Evolutionary conservation across 2,113 vertebrate species (phyloP).

Genomic region (Amphiprion ocellaris): DNA sequence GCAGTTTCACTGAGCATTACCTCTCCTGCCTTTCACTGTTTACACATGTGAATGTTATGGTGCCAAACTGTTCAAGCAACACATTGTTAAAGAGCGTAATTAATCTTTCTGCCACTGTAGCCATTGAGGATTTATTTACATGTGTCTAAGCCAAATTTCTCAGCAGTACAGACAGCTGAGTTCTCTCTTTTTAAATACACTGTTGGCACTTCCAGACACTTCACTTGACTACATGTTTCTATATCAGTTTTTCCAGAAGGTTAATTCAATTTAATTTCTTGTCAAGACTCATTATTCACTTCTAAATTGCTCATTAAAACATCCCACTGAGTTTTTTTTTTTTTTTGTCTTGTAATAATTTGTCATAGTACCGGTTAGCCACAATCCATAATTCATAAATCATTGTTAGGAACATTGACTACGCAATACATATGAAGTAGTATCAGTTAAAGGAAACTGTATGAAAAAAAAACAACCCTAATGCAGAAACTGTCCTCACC

Average conservation of each 20-base stretch:
- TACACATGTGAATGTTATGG: no score
- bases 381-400: constrained; percentile 21
- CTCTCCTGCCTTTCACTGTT: background rate
- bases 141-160: constrained; percentile 3
- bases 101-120: constrained; percentile 18
- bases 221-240: background rate
- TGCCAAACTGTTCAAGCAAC: background rate
- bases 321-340: background rate
- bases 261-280: background rate
- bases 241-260: background rate
- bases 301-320: constrained; percentile 32
- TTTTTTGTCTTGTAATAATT: constrained; percentile 6
- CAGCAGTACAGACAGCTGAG: background rate
- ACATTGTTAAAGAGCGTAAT: constrained; percentile 38
- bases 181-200: background rate
- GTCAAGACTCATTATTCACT: constrained; percentile 27
- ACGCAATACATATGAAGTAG: background rate
- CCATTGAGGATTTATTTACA: constrained; percentile 21
- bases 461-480: background rate
- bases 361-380: constrained; percentile 4
- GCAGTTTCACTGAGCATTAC: background rate
- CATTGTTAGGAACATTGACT: background rate
- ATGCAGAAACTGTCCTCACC: background rate
- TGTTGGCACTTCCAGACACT: background rate
- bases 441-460: background rate